Conservation (phyloP, 2,113 vertebrate species). For the Siniperca knerii region DNA sequence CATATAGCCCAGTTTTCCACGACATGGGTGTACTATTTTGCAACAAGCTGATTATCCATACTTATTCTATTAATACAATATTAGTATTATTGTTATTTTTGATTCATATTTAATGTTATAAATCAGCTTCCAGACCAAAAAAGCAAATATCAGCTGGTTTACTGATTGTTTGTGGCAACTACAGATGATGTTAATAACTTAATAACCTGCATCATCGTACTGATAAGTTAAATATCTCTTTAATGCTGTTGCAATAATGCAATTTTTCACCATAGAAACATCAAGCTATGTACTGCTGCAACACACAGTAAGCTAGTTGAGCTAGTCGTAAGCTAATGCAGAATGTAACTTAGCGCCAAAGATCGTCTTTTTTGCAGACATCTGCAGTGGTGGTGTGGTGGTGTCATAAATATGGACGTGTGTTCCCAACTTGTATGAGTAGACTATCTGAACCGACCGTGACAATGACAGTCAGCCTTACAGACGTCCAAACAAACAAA, state of each 20-base stretch:
- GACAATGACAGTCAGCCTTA: background rate
- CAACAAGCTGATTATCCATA: background rate
- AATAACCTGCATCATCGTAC: background rate
- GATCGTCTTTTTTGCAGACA: no score
- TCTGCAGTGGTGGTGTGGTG: no score
- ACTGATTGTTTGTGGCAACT: background rate
- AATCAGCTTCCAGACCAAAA: background rate
- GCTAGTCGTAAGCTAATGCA: no score
- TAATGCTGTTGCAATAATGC: background rate
- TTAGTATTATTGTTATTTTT: no score
- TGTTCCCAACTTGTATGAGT: no score
- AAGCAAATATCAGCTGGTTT: background rate
- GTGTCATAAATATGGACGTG: background rate
- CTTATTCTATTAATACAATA: background rate
- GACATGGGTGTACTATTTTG: background rate
- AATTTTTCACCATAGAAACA: background rate
- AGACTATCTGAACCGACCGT: background rate
- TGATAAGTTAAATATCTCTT: background rate
- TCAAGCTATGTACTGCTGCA: background rate
- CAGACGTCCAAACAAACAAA: slow-evolving; percentile 2
- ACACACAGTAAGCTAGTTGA: no score
- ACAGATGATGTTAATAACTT: background rate
- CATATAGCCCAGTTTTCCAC: background rate
- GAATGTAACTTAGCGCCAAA: no score
- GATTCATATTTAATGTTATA: background rate